phyloP scores from a whole-genome alignment of 2,797 vertebrate genomes.

The Hydrolagus colliei region DNA sequence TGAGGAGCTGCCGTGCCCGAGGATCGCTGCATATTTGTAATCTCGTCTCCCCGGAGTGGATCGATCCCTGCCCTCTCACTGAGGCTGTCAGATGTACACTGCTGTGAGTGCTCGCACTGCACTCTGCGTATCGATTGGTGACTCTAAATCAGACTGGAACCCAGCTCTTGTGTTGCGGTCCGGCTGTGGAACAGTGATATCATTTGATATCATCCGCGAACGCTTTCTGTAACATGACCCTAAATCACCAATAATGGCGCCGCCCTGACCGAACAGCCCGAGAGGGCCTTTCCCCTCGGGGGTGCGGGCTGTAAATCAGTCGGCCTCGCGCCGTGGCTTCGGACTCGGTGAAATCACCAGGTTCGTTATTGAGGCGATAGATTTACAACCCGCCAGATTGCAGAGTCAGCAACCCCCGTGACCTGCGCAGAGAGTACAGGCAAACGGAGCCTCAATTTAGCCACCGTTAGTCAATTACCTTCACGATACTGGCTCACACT shows the following conservation, averaged over 20 bases:
- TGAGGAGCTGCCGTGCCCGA: too few relatives aligned
- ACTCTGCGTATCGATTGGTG: background rate
- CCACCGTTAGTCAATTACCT: background rate
- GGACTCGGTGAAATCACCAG: background rate
- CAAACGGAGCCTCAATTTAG: background rate
- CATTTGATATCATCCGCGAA: background rate
- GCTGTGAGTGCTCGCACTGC: too few relatives aligned
- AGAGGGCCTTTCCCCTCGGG: background rate
- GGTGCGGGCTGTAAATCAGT: background rate
- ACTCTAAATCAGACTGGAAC: background rate
- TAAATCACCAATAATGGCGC: constrained; percentile 15
- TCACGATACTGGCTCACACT: background rate
- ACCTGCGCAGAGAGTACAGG: background rate
- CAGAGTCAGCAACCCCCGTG: background rate
- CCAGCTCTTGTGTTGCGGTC: background rate
- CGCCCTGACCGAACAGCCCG: background rate
- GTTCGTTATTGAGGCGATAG: background rate
- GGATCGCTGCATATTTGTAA: background rate
- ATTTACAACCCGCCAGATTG: background rate
- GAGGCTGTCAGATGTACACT: background rate
- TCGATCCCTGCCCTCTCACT: background rate
- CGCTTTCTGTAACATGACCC: background rate
- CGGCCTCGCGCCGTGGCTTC: background rate
- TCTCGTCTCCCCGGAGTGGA: background rate
- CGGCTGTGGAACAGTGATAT: background rate